A percentile compares a stretch with the other conserved stretches of the same genome.
Conservation (phyloP, 2,113 vertebrate species). For the Sylvilagus bachmani region DNA sequence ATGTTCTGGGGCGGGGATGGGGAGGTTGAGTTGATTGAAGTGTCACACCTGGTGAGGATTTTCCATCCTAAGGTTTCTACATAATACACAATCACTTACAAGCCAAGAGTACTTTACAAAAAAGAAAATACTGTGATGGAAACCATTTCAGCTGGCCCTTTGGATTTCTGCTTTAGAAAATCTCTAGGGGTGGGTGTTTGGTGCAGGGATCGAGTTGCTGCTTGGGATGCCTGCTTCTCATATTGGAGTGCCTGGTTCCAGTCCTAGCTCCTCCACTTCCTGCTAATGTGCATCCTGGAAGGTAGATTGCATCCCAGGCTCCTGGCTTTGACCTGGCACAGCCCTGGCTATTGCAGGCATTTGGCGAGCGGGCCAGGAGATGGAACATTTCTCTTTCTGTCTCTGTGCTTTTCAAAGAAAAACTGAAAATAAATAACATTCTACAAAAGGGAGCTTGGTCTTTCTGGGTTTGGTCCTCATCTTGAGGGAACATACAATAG, state of each 20-base stretch:
- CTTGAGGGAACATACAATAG: not conserved
- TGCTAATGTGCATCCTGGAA: too few relatives aligned
- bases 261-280: too few relatives aligned
- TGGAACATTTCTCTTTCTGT: too few relatives aligned
- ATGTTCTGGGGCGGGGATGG: not conserved
- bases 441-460: not conserved
- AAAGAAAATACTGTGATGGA: not conserved
- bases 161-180: not conserved
- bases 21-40: not conserved
- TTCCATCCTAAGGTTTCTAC: not conserved
- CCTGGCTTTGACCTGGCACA: too few relatives aligned
- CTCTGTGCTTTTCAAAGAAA: too few relatives aligned
- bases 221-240: too few relatives aligned
- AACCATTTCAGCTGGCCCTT: not conserved
- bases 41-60: not conserved
- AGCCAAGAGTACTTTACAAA: not conserved
- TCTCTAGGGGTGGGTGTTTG: not conserved
- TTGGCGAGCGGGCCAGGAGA: too few relatives aligned
- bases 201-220: too few relatives aligned
- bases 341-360: too few relatives aligned
- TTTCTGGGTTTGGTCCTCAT: not conserved
- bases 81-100: constrained; percentile 30
- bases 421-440: not conserved
- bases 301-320: too few relatives aligned
- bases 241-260: too few relatives aligned